A percentile compares a stretch with the other conserved stretches of the same genome.
phyloP scores from a whole-genome alignment of 2,113 vertebrate genomes.

The Typhlomys cinereus region DNA sequence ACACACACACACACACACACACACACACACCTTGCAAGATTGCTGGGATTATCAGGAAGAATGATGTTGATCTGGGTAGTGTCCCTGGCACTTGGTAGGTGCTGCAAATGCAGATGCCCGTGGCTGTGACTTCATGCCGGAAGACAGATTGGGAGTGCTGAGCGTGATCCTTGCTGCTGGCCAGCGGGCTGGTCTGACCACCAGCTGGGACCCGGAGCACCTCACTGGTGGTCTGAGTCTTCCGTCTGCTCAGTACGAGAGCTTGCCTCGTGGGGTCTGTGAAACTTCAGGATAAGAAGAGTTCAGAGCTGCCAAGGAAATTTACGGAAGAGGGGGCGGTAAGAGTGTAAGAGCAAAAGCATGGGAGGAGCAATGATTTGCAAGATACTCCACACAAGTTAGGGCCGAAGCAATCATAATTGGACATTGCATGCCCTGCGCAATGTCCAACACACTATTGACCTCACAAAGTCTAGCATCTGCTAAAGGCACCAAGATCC shows the following conservation, averaged over 20 bases:
- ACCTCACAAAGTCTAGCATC: no score
- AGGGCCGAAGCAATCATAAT: no score
- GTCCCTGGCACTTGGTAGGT: not conserved
- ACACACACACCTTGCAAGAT: not conserved
- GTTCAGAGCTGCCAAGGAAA: no score
- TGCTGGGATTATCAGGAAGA: rapidly evolving
- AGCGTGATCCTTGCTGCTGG: not conserved
- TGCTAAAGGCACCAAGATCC: no score
- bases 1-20: not conserved
- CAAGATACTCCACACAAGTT: no score
- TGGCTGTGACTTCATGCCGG: not conserved
- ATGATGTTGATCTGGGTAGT: not conserved
- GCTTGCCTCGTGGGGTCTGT: no score
- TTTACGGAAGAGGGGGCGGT: no score
- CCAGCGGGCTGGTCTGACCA: not conserved
- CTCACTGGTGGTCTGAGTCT: not conserved
- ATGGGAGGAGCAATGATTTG: no score
- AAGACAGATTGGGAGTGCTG: not conserved
- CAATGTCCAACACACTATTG: no score
- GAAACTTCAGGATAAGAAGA: no score
- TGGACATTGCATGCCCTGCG: no score
- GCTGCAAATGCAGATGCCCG: not conserved
- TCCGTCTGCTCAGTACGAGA: not conserved
- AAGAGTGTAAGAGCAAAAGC: no score
- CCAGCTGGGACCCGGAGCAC: not conserved